Percentiles rank a stretch among this genome's conserved stretches.
phyloP scores from a whole-genome alignment of 1,140 invertebrate species.

The Drosophila arawakana region DNA sequence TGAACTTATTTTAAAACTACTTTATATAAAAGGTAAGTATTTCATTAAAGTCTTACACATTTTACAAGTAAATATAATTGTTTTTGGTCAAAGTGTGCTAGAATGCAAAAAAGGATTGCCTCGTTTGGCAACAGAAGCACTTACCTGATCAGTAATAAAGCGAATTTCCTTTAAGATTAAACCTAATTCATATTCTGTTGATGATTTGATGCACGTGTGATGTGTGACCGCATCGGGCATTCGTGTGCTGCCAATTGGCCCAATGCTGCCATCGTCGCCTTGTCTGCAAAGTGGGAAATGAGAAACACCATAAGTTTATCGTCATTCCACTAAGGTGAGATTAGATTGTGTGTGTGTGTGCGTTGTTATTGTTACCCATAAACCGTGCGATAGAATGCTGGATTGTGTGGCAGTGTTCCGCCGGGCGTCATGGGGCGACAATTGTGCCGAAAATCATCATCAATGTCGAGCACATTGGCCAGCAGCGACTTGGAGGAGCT shows the following conservation, averaged over 20 bases:
- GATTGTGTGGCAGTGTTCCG: conserved; percentile 85
- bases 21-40: no score
- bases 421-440: conserved; percentile 84
- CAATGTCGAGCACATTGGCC: conserved; percentile 97
- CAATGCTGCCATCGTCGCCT: conserved; percentile 84
- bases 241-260: conserved; percentile 86
- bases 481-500: conserved; percentile 93
- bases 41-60: no score
- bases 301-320: conserved; percentile 16
- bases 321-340: conserved; percentile 31
- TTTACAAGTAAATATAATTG: no score
- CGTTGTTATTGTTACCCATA: conserved; percentile 76
- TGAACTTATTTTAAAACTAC: no score
- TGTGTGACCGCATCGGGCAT: conserved; percentile 87
- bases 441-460: conserved; percentile 94
- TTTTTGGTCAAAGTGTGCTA: neutral
- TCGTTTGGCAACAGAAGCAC: conserved; percentile 38
- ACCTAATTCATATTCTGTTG: conserved; percentile 94
- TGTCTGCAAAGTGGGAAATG: conserved; percentile 61
- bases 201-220: conserved; percentile 88
- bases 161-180: conserved; percentile 98
- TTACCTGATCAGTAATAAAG: conserved; percentile 89
- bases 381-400: conserved; percentile 85
- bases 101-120: neutral
- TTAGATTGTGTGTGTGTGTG: conserved; percentile 30